These are phyloP conservation scores for Silurus lanzhouensis DNA, from an alignment of 2,797 vertebrate species.

Conservation along the genomic window DNA sequence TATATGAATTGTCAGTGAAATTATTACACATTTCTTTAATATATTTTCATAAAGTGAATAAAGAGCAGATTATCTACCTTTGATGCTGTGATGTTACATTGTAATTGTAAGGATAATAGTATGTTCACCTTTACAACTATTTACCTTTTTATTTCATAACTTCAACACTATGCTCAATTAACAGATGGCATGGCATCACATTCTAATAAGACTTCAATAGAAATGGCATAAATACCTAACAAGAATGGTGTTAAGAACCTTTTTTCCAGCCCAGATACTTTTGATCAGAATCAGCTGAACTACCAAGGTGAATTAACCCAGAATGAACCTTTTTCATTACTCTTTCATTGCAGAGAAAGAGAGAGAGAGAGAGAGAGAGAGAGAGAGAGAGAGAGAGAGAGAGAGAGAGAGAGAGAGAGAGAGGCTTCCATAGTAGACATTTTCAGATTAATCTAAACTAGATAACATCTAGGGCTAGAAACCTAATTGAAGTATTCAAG, in stretches of 20 bases:
- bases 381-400: background rate
- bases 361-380: background rate
- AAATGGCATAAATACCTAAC: background rate
- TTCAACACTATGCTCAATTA: background rate
- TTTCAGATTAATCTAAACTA: conserved; percentile 58
- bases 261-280: background rate
- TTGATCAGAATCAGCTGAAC: conserved; percentile 13
- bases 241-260: background rate
- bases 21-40: background rate
- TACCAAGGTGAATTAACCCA: conserved; percentile 31
- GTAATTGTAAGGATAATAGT: background rate
- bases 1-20: background rate
- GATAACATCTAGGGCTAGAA: conserved; percentile 56
- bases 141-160: background rate
- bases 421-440: conserved; percentile 31
- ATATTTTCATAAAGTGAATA: background rate
- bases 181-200: background rate
- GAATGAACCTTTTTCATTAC: conserved; percentile 15
- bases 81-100: background rate
- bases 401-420: background rate
- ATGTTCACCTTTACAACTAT: background rate
- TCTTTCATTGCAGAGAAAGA: conserved; percentile 13
- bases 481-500: conserved; percentile 63
- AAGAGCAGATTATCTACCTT: background rate
- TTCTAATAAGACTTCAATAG: background rate